Base-by-base conservation (phyloP, 2,113 vertebrate genomes). In the Oryzias javanicus region DNA sequence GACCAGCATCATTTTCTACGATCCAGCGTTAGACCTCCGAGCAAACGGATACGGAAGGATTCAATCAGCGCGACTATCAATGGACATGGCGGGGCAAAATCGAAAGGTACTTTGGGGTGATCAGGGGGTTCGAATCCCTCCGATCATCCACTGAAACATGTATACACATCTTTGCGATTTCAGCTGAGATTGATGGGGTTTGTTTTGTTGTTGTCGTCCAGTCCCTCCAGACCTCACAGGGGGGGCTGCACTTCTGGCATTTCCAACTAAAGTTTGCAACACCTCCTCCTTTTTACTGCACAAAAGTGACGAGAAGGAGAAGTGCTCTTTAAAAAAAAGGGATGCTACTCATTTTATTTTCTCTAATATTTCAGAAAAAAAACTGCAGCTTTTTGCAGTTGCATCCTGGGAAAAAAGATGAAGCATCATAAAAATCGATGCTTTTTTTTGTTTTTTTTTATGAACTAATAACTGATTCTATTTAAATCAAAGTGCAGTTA, bases 1-100 rank as follows among this genome's bases (percentile, higher is more conserved):
- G 97, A 99, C 90, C 97, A 99, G 90, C 97, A 98, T 93, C 97
- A 99, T 92, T 99, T 99, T 90, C 94, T 99, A 62, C 91, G 96
- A 83, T 99, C 97, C 70, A 98, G 97, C 57, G 97, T 99, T 81
- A 89, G 97, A 89, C 97, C 97, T 50, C 96, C 98, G 83, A 98
- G 93, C 91, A 99, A 99, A 86, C 94, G 95, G 86, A 91, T 95
- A 83, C 93, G 96, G 92, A 98, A 96, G 90, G 97, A 99, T 89
- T 87, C 92, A n/a, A 80, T 91, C 81, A 89, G 91, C 80, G 86
- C 95, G 57, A 82, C 92, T 64, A 87, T 95, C 13, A 92, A 89
- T 85, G 93, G 92, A 68, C 88, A 91, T 56, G 68, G 89, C 69
- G 87, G 92, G 72, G 78, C 92, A 49, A 93, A 90, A 87, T 86